These are phyloP conservation scores for Ceratosolen fusciceps DNA, from an alignment of 1,140 invertebrate species.

Conservation along the genomic window DNA sequence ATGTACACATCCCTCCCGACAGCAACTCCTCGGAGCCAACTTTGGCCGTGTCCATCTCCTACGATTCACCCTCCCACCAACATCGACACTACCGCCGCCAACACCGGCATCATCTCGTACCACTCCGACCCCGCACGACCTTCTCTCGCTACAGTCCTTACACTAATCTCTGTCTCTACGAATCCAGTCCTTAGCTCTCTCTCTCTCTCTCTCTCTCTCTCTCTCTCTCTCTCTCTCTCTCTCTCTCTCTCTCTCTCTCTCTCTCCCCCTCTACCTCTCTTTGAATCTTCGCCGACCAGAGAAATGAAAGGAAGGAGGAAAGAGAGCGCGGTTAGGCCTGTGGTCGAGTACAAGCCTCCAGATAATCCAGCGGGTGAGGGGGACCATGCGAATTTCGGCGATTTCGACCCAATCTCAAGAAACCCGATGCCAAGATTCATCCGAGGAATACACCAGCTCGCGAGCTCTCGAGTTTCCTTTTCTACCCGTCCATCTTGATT, in stretches of 20 bases:
- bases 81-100: too few relatives aligned
- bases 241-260: background rate
- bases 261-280: background rate
- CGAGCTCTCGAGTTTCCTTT: background rate
- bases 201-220: background rate
- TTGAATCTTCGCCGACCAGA: background rate
- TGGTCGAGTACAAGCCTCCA: conserved; percentile 62
- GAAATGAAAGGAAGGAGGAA: background rate
- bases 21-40: conserved; percentile 21
- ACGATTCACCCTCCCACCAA: too few relatives aligned
- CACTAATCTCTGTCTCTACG: too few relatives aligned
- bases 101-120: too few relatives aligned
- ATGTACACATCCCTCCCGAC: conserved; percentile 37
- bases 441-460: conserved; percentile 1
- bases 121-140: too few relatives aligned
- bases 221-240: background rate
- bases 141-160: too few relatives aligned
- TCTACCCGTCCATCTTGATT: background rate
- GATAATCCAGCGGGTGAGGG: conserved; percentile 55
- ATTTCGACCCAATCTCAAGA: conserved; percentile 52
- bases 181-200: background rate
- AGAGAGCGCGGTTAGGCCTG: conserved; percentile 57
- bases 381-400: conserved; percentile 55
- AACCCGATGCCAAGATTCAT: conserved; percentile 47
- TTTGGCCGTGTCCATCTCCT: conserved; percentile 39